Evolutionary conservation across 2,888 invertebrate genomes (phyloP), one percentile per base, ranked within the genome.

Genomic region (Teinopalpus imperialis): DNA sequence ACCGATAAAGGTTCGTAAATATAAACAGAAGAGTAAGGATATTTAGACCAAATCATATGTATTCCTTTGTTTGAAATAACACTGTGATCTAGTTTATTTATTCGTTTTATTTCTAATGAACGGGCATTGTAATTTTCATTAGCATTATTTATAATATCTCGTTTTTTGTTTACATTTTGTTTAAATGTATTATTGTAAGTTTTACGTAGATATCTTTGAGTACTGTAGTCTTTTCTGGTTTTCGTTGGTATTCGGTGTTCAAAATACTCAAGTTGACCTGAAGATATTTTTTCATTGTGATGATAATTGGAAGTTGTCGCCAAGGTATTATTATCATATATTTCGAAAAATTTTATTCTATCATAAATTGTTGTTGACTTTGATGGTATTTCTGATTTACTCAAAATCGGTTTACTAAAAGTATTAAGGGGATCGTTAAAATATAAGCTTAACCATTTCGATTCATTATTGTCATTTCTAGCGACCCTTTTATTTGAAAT

Each of bases 281-380:
- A 16, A 16, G 16, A 16, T 12, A 2, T 18, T 37, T 37, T 26
- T 3, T 10, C n/a, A 4, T 36, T 16, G 9, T 8, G 1, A 31
- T 10, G 4, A 16, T 4, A 9, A 14, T 14, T 14, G 9, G 24
- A 8, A 13, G 21, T 43, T 27, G 35, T 36, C 4, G 32, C 20
- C 3, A 40, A 18, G 9, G 85, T 82, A 27, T 69, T 54, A 29
- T 61, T 70, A 41, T 86, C 85, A 51, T 86, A 81, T 6, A 77
- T 60, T 64, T 87, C 85, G 48, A 86, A 86, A 55, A 86, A 86
- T 46, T 74, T 85, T 7, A 86, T 74, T 69, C 66, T 81, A 37
- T 85, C 83, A 32, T 76, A 64, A 6, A 39, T 18, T 10, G 52
- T 56, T 3, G 54, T 49, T 30, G 35, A 52, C 29, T 41, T 32